Evolutionary conservation across 1,140 invertebrate genomes (phyloP), one percentile per base, ranked within the genome.

Genomic region (Hypsibius dujardini): DNA sequence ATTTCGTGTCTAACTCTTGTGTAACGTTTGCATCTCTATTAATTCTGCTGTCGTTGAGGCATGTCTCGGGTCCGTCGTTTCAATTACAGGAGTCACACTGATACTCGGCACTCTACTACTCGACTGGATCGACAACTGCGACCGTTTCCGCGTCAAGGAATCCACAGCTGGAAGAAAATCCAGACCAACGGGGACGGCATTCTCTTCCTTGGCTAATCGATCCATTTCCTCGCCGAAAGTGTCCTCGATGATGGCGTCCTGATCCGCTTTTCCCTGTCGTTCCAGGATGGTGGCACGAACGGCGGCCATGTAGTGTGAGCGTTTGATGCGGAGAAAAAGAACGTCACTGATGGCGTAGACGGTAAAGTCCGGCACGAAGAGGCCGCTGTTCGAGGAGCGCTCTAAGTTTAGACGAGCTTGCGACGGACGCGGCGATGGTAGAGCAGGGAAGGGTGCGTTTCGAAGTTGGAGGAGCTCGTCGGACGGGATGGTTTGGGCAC

Each of bases 261-360:
- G 7, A 0, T 56, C 50, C 50, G 50, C 50, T 56, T 47, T 71
- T 69, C 45, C 67, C 3, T 2, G 73, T 67, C 73, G 74, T 71
- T 81, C 81, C 70, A 83, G 77, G n/a, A 79, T 71, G 2, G 90
- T 91, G 0, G 92, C 91, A 46, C 89, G 85, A 75, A 90, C 89
- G 0, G 92, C 92, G 1, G 90, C 91, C 72, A 93, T 82, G 79
- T 95, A 95, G 60, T 91, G 81, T 12, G 85, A 86, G 71, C 88
- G 83, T 73, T 86, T 87, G 70, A 91, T 85, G 75, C 85, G 84
- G 69, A 92, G 80, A 78, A 91, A 95, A 76, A 90, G 86, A 0
- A 94, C 83, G 78, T 92, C 88, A 0, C 86, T 85, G 47, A 87
- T 83, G 1, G 89, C 89, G n/a, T 87, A 74, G 2, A 81, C 73